Evolutionary conservation across 2,113 vertebrate genomes (phyloP).

Genomic region (Dipodomys merriami): DNA sequence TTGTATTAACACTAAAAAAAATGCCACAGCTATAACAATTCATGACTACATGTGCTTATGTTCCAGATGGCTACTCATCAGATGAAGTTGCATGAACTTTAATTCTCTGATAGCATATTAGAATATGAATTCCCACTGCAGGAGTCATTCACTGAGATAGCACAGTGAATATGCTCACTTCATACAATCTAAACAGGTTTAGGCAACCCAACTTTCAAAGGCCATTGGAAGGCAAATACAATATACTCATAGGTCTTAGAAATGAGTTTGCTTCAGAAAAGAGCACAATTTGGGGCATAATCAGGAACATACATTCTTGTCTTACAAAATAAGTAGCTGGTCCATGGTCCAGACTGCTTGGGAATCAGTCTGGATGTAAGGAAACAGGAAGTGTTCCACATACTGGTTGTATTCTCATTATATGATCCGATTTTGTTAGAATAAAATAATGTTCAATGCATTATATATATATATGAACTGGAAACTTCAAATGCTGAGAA

Average conservation of each 20-base stretch:
- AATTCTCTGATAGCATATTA: not conserved
- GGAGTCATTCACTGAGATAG: not conserved
- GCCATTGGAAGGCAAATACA: not conserved
- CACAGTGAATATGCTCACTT: conserved; percentile 2
- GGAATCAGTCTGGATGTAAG: not conserved
- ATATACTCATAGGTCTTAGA: not conserved
- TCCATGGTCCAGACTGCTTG: not conserved
- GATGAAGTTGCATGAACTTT: not conserved
- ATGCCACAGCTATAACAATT: not conserved
- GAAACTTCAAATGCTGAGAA: conserved; percentile 3
- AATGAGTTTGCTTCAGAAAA: not conserved
- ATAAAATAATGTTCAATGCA: not conserved
- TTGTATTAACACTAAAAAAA: conserved; percentile 26
- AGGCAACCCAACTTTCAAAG: not conserved
- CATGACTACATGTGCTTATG: not conserved
- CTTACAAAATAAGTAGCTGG: not conserved
- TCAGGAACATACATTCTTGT: not conserved
- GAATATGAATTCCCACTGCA: conserved; percentile 15
- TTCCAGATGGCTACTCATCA: not conserved
- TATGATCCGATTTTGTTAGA: conserved; percentile 8
- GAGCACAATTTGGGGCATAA: not conserved
- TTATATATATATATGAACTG: not conserved
- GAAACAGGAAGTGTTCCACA: not conserved
- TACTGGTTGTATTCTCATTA: not conserved
- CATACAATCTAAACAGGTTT: conserved; percentile 5